phyloP scores from a whole-genome alignment of 2,888 invertebrate genomes.

The Mellilla xanthometata region DNA sequence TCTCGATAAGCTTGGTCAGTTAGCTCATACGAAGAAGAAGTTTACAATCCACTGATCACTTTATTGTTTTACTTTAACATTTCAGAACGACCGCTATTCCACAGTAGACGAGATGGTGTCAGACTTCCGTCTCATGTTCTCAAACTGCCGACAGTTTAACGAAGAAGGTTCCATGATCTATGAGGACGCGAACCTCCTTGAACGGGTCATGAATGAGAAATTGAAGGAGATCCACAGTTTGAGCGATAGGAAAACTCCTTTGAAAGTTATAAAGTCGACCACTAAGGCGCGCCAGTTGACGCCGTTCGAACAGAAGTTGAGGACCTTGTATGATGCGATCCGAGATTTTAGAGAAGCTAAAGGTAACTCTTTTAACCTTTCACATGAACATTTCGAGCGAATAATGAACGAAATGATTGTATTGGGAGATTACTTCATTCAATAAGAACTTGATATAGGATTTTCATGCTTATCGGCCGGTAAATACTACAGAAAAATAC shows the following conservation, averaged over 20 bases:
- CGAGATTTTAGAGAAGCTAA: conserved; percentile 89
- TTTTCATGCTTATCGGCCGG: conserved; percentile 4
- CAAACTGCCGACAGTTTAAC: conserved; percentile 98
- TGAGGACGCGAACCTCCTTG: conserved; percentile 95
- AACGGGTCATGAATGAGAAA: conserved; percentile 92
- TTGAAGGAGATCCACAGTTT: conserved; percentile 87
- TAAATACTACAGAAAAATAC: conserved; percentile 7
- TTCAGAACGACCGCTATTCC: conserved; percentile 88
- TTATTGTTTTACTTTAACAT: not conserved
- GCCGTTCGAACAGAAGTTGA: conserved; percentile 89
- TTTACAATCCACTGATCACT: no score
- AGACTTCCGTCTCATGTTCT: conserved; percentile 97
- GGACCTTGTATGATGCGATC: conserved; percentile 94
- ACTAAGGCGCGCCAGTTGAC: conserved; percentile 72
- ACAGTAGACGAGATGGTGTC: conserved; percentile 92
- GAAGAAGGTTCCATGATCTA: conserved; percentile 97
- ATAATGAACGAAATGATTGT: conserved; percentile 7
- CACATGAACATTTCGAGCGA: conserved; percentile 7
- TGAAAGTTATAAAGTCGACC: conserved; percentile 75
- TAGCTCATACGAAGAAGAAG: no score
- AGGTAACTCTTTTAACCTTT: conserved; percentile 50
- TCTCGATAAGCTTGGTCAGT: no score
- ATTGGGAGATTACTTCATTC: conserved; percentile 8
- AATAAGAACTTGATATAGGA: conserved; percentile 6
- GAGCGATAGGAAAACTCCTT: conserved; percentile 78